Evolutionary conservation across 2,113 vertebrate species (phyloP).

Genomic region (Nannobrachium achirus): DNA sequence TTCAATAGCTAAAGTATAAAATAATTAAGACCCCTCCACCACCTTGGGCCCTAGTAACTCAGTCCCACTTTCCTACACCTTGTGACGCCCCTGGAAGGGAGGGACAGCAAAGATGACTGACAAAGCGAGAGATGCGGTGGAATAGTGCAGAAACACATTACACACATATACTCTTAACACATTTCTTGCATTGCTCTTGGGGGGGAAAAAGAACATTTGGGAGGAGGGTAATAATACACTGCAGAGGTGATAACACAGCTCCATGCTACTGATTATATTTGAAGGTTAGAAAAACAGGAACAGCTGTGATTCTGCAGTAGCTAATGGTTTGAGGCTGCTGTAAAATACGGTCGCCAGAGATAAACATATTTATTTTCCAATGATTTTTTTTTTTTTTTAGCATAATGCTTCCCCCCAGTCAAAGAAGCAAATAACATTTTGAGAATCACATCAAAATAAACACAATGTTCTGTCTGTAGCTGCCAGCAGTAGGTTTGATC

Average conservation of each 20-base stretch:
- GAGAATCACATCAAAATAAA: conserved; percentile 19
- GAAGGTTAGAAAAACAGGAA: conserved; percentile 22
- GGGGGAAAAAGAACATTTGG: conserved; percentile 1
- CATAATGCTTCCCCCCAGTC: conserved; percentile 8
- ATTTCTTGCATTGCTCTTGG: not conserved
- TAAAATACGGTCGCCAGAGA: conserved; percentile 27
- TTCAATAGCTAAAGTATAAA: too few relatives aligned
- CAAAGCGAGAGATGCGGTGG: not conserved
- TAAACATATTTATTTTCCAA: not conserved
- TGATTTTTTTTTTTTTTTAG: conserved; percentile 13
- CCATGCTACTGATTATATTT: conserved; percentile 52
- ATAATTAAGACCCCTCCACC: too few relatives aligned
- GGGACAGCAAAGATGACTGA: conserved; percentile 17
- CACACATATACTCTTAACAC: not conserved
- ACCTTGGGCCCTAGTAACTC: too few relatives aligned
- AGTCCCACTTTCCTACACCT: too few relatives aligned
- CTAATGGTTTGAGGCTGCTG: conserved; percentile 23
- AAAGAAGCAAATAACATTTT: conserved; percentile 14
- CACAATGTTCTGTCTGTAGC: not conserved
- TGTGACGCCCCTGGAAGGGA: too few relatives aligned
- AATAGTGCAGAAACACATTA: not conserved
- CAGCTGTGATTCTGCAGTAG: conserved; percentile 47
- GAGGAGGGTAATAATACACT: conserved; percentile 22
- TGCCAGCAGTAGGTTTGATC: conserved; percentile 7
- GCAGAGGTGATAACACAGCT: conserved; percentile 34